Evolutionary conservation across 2,888 invertebrate species (phyloP).

Genomic region (Quadroppia sp.): DNA sequence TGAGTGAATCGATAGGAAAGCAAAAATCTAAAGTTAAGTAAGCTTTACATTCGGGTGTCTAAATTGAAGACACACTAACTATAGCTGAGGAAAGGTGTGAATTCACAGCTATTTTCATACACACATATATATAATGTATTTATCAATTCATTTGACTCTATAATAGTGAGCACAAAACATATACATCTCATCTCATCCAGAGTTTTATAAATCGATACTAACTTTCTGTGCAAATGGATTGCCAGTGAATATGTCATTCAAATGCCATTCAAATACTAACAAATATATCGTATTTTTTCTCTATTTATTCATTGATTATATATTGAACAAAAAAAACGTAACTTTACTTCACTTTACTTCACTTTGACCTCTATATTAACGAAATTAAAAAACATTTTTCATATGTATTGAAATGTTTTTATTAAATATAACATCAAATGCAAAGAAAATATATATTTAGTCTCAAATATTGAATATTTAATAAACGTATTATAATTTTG

Average conservation of each 20-base stretch:
- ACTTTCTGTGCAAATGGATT: neutral
- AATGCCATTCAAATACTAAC: neutral
- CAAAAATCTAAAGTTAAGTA: conserved; percentile 33
- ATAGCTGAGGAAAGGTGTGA: conserved; percentile 14
- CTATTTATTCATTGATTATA: conserved; percentile 9
- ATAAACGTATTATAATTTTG: too few relatives aligned
- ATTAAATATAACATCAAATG: too few relatives aligned
- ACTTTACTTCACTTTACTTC: neutral
- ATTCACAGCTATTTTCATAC: neutral
- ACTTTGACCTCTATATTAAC: conserved; percentile 14
- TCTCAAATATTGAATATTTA: too few relatives aligned
- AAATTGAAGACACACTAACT: neutral
- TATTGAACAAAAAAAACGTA: conserved; percentile 7
- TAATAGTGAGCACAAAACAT: conserved; percentile 7
- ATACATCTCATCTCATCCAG: neutral
- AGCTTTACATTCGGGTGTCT: conserved; percentile 16
- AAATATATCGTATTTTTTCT: neutral
- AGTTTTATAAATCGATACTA: neutral
- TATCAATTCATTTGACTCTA: conserved; percentile 1
- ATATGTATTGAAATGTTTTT: too few relatives aligned
- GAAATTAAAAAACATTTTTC: neutral
- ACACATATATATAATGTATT: neutral
- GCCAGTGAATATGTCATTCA: conserved; percentile 10
- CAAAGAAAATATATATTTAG: too few relatives aligned
- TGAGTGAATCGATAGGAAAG: conserved; percentile 35